Evolutionary conservation across 2,888 invertebrate species (phyloP).

Genomic region (Nineta flava): DNA sequence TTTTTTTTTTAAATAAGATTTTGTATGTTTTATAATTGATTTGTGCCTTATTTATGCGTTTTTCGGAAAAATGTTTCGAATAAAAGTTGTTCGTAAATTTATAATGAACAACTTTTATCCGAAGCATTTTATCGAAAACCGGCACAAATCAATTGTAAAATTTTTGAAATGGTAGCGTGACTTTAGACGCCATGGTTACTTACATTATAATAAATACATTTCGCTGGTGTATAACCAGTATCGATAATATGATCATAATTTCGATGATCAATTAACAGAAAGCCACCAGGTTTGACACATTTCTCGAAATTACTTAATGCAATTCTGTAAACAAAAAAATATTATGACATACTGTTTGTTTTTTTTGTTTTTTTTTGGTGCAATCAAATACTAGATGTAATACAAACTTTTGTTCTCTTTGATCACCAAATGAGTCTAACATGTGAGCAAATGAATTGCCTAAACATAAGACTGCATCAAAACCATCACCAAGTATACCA

Average conservation of each 20-base stretch:
- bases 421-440: conserved; percentile 63
- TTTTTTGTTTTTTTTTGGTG: background rate
- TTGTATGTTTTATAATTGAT: no score
- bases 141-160: no score
- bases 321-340: conserved; percentile 25
- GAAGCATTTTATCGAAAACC: no score
- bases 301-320: conserved; percentile 66
- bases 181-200: no score
- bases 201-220: conserved; percentile 82
- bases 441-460: conserved; percentile 88
- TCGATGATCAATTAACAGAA: conserved; percentile 74
- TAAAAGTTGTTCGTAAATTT: no score
- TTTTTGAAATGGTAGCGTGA: no score
- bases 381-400: background rate
- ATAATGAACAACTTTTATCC: no score
- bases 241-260: conserved; percentile 74
- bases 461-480: conserved; percentile 78
- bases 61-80: no score
- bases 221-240: conserved; percentile 59
- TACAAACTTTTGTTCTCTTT: conserved; percentile 50
- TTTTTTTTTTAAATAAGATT: no score
- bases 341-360: background rate
- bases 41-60: no score
- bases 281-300: conserved; percentile 71
- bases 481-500: conserved; percentile 43